A percentile compares a stretch with the other conserved stretches of the same genome.
Evolutionary conservation across 2,888 invertebrate genomes (phyloP).

Genomic region (Zootermopsis nevadensis): DNA sequence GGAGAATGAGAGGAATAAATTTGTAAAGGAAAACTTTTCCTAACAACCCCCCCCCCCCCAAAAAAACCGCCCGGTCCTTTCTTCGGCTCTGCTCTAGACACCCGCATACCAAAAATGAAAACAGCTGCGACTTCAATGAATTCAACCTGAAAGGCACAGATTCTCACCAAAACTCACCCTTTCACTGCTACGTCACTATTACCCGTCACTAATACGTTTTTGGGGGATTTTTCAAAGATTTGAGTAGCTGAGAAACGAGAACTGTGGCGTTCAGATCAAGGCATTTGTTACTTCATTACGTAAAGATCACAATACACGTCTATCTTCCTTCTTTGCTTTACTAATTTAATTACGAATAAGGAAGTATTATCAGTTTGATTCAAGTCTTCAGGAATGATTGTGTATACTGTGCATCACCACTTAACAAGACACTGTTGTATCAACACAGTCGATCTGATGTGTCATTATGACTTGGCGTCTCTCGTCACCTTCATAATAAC

Average conservation of each 20-base stretch:
- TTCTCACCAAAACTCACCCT: not conserved
- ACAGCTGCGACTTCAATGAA: not conserved
- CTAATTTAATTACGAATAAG: not conserved
- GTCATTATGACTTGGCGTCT: too few relatives aligned
- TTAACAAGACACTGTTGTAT: too few relatives aligned
- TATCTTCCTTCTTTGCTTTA: not conserved
- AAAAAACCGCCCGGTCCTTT: not conserved
- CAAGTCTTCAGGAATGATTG: too few relatives aligned
- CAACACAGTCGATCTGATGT: too few relatives aligned
- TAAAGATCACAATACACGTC: too few relatives aligned
- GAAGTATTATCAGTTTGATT: not conserved
- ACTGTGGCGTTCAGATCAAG: constrained; percentile 36
- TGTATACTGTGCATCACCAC: too few relatives aligned
- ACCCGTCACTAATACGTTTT: not conserved
- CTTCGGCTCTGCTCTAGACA: not conserved
- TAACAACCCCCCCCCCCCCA: not conserved
- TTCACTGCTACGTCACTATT: not conserved
- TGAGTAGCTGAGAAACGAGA: constrained; percentile 39
- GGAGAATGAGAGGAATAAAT: constrained; percentile 42
- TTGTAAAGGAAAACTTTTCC: constrained; percentile 33
- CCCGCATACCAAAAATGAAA: not conserved
- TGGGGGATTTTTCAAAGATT: constrained; percentile 20
- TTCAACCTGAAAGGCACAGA: not conserved
- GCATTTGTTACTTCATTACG: too few relatives aligned
- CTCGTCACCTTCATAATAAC: too few relatives aligned